phyloP scores from a whole-genome alignment of 2,113 vertebrate genomes.

The Tetraodon nigroviridis region DNA sequence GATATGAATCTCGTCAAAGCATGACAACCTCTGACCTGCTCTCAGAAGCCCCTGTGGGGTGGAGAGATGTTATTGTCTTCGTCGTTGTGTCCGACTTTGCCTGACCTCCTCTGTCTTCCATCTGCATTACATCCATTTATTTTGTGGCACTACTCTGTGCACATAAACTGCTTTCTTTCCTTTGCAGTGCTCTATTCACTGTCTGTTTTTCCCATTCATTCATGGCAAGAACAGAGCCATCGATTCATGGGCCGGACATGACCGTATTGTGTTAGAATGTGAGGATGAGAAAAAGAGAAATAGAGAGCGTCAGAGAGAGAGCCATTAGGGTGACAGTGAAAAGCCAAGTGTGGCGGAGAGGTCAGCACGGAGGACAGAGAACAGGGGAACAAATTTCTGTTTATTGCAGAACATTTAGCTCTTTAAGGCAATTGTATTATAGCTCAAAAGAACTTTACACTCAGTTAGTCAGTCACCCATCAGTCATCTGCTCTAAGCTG shows the following conservation, averaged over 20 bases:
- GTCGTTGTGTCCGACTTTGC: slow-evolving; percentile 48
- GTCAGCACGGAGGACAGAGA: slow-evolving; percentile 43
- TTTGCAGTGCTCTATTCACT: slow-evolving; percentile 29
- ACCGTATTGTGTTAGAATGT: slow-evolving; percentile 65
- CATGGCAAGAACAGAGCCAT: slow-evolving; percentile 59
- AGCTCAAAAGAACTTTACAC: slow-evolving; percentile 24
- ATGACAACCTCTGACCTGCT: slow-evolving; percentile 49
- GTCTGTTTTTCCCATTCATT: slow-evolving; percentile 49
- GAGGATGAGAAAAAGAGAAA: slow-evolving; percentile 40
- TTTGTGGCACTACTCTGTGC: slow-evolving; percentile 37
- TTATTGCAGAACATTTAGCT: slow-evolving; percentile 25
- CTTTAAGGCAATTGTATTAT: slow-evolving; percentile 14
- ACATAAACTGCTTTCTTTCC: slow-evolving; percentile 56
- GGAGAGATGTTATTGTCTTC: slow-evolving; percentile 55
- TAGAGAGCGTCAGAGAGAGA: not conserved
- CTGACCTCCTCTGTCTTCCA: slow-evolving; percentile 60
- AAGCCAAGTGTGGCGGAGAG: slow-evolving; percentile 39
- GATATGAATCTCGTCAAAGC: slow-evolving; percentile 65
- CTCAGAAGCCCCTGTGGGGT: slow-evolving; percentile 48
- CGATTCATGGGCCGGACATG: slow-evolving; percentile 67
- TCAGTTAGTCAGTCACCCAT: slow-evolving; percentile 38
- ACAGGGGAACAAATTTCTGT: slow-evolving; percentile 27
- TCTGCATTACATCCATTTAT: slow-evolving; percentile 61
- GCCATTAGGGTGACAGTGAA: slow-evolving; percentile 36
- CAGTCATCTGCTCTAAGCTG: slow-evolving; percentile 42